Evolutionary conservation across 2,888 invertebrate species (phyloP), one percentile per base, ranked within the genome.

Genomic region (Agrochola macilenta): DNA sequence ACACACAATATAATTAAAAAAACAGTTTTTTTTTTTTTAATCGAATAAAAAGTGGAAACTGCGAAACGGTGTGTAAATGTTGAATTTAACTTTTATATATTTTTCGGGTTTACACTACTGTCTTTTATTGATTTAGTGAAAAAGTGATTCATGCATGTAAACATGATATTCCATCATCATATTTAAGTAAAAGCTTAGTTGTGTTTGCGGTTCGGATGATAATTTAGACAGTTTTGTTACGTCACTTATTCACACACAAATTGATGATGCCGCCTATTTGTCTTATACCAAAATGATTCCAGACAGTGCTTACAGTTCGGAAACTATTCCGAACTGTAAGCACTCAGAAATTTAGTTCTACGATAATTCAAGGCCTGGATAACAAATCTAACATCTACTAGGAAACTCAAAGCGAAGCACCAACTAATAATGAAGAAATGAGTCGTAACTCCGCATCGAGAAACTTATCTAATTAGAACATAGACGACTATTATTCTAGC

Each of bases 381-480:
- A 76, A 64, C 75, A 61, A 71, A 76, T 76, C 77, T 78, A 78
- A 63, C 70, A 80, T 79, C 77, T 74, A 84, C 77, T 69, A 74
- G 17, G 70, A 76, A 81, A 87, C 74, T 86, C 35, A 69, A 79
- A 78, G 26, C 68, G 43, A 79, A 76, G 60, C 71, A 76, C 74
- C 69, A 77, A 78, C 69, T 81, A 77, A 77, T 82, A 82, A 82
- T 69, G 68, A 79, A 84, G 76, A 78, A 87, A 76, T 85, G 46
- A 74, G 79, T 74, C 70, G 78, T 54, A 58, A 66, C 60, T 43
- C 39, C 54, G 58, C 73, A 83, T 81, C 57, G 68, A 82, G 60
- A 88, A 91, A 91, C 88, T 90, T 89, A 91, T 86, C 86, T 88
- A 88, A 90, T 91, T 90, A 89, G 83, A 88, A 77, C 82, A 79